Conservation (phyloP, 1,140 invertebrate genomes). For the Drosophila melanica region DNA sequence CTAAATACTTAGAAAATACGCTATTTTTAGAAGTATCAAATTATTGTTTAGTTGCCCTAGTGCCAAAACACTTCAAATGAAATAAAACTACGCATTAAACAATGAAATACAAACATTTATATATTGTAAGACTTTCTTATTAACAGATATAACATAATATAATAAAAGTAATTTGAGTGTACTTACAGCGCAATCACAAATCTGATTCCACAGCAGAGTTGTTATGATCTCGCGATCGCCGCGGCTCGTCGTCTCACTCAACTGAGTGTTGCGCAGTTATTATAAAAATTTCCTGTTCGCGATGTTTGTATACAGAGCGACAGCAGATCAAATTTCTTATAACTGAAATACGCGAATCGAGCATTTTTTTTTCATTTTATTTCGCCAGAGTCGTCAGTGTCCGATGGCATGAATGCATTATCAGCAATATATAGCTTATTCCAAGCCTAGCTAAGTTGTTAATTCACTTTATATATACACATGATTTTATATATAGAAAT, state of each 20-base stretch:
- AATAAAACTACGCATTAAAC: too few species aligned
- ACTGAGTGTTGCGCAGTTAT: background rate
- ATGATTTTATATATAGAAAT: background rate
- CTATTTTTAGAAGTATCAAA: too few species aligned
- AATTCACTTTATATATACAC: background rate
- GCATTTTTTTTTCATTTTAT: background rate
- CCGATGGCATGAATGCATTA: background rate
- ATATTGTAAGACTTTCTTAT: background rate
- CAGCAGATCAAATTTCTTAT: background rate
- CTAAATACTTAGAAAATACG: too few species aligned
- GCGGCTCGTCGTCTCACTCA: background rate
- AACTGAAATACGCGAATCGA: too few species aligned
- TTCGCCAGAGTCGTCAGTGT: background rate
- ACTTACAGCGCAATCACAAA: background rate
- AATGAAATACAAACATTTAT: background rate
- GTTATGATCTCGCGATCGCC: background rate
- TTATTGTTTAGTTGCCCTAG: too few species aligned
- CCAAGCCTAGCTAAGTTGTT: too few species aligned
- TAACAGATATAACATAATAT: background rate
- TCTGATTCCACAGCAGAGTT: background rate
- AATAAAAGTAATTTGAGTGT: background rate
- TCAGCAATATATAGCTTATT: background rate
- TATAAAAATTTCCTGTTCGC: background rate
- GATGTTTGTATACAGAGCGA: background rate
- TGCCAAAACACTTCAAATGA: too few species aligned